Percentiles rank a stretch among this genome's conserved stretches.
phyloP scores from a whole-genome alignment of 2,888 invertebrate genomes.

The Volucella bombylans region DNA sequence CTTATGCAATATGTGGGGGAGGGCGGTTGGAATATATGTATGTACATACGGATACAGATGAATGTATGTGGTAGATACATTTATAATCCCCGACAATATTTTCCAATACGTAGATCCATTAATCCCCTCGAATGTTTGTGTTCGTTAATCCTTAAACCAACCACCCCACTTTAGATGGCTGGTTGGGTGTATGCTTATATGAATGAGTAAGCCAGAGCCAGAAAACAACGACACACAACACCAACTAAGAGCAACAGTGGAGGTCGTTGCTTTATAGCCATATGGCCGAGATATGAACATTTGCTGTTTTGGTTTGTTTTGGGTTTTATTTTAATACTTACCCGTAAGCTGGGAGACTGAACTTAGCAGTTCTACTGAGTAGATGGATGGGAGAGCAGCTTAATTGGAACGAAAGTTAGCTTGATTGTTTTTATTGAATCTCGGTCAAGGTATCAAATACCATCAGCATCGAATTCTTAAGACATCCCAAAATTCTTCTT shows the following conservation, averaged over 20 bases:
- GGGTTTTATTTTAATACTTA: not conserved
- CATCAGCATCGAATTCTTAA: no score
- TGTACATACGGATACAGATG: not conserved
- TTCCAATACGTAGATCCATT: conserved; percentile 74
- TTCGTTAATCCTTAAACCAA: conserved; percentile 82
- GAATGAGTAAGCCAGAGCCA: conserved; percentile 8
- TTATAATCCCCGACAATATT: conserved; percentile 74
- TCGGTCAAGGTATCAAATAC: no score
- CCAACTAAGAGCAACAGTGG: conserved; percentile 29
- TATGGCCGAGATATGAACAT: conserved; percentile 33
- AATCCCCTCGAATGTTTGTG: conserved; percentile 76
- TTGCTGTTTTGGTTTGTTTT: conserved; percentile 12
- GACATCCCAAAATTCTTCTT: no score
- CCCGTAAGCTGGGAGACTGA: conserved; percentile 4
- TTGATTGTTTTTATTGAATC: no score
- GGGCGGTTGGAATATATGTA: not conserved
- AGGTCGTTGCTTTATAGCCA: conserved; percentile 56
- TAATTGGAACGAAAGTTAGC: not conserved
- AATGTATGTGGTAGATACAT: conserved; percentile 62
- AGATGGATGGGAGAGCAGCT: not conserved
- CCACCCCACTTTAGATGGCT: conserved; percentile 48
- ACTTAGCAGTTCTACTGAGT: conserved; percentile 27
- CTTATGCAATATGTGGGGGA: conserved; percentile 40
- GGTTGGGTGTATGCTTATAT: conserved; percentile 33
- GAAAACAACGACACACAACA: conserved; percentile 32